Conservation (phyloP, 2,797 vertebrate genomes). For the Pangasius djambal region DNA sequence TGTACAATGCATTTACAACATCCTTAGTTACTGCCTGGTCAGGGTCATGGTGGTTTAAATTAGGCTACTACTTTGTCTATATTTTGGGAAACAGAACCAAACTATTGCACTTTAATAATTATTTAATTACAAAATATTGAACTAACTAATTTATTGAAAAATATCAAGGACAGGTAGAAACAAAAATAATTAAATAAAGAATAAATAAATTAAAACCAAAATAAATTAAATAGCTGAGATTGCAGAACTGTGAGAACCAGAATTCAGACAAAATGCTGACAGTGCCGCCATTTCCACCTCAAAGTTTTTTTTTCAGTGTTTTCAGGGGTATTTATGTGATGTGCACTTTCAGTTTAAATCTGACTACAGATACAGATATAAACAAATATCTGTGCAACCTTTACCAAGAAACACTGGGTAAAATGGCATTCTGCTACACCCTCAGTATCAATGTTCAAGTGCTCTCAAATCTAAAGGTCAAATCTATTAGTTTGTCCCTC, state of each 20-base stretch:
- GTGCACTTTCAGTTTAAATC: background rate
- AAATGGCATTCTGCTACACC: background rate
- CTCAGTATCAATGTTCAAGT: background rate
- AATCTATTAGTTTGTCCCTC: background rate
- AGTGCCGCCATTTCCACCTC: background rate
- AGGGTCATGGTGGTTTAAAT: background rate
- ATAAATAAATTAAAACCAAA: no score
- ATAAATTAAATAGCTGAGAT: background rate
- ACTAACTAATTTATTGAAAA: background rate
- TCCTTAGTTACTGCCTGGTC: background rate
- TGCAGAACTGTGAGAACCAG: background rate
- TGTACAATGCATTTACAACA: background rate
- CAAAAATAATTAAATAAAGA: background rate
- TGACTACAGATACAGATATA: background rate
- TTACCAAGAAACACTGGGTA: background rate
- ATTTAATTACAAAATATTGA: background rate
- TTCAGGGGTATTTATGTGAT: background rate
- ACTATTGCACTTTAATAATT: background rate
- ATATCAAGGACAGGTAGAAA: background rate
- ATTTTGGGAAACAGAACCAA: background rate
- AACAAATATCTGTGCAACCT: background rate
- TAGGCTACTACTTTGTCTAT: no score
- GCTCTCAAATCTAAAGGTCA: slow-evolving; percentile 22
- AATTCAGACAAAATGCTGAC: background rate
- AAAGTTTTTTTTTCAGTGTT: background rate